phyloP scores from a whole-genome alignment of 2,888 invertebrate species.

The Amaurobius ferox region DNA sequence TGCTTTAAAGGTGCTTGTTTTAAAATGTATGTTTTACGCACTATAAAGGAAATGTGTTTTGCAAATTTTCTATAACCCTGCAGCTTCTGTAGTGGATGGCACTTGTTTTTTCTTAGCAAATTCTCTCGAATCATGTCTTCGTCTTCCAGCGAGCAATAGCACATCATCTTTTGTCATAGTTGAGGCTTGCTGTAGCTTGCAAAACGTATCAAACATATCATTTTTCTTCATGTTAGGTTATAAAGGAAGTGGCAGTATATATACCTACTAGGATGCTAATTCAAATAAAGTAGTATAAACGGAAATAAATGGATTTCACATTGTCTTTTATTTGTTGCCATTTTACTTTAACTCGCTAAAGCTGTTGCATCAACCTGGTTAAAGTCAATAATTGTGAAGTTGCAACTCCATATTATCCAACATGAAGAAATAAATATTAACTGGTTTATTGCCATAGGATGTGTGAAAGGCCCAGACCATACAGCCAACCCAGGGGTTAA shows the following conservation, averaged over 20 bases:
- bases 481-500: too few relatives aligned
- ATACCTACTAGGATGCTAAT: background rate
- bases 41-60: background rate
- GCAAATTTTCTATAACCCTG: constrained; percentile 3
- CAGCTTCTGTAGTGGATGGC: constrained; percentile 1
- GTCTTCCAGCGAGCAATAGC: constrained; percentile 57
- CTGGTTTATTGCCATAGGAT: too few relatives aligned
- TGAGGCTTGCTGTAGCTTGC: constrained; percentile 65
- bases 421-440: too few relatives aligned
- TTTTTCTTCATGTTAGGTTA: constrained; percentile 41
- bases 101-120: background rate
- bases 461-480: too few relatives aligned
- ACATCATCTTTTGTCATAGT: constrained; percentile 52
- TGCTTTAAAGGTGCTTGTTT: too few relatives aligned
- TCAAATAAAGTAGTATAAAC: constrained; percentile 43
- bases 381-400: too few relatives aligned
- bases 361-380: too few relatives aligned
- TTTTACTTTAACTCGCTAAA: too few relatives aligned
- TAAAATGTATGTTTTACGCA: too few relatives aligned
- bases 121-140: background rate
- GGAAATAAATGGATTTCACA: background rate
- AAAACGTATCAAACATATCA: constrained; percentile 64
- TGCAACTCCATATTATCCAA: too few relatives aligned
- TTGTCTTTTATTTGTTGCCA: too few relatives aligned
- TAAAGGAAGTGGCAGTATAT: constrained; percentile 35